These are phyloP conservation scores for Hydrolagus affinis DNA, from an alignment of 2,113 vertebrate species.

Conservation along the genomic window DNA sequence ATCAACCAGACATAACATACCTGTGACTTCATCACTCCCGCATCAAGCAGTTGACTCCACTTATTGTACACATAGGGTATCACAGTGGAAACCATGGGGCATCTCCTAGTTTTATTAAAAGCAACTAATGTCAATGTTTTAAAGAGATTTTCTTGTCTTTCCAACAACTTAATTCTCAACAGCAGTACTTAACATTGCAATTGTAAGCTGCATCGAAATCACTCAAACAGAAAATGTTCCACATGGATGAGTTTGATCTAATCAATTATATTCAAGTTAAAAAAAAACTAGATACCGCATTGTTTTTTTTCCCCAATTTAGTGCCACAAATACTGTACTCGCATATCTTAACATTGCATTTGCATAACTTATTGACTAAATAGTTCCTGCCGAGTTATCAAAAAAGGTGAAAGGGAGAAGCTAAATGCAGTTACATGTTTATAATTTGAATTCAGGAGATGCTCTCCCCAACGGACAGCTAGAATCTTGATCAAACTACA, in stretches of 20 bases:
- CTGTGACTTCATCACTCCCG: background rate
- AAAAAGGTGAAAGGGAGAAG: too few species aligned
- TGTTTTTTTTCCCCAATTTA: too few species aligned
- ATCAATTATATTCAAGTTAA: too few species aligned
- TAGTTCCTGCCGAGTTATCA: too few species aligned
- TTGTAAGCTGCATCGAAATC: background rate
- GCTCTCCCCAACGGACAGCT: too few species aligned
- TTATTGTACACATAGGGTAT: background rate
- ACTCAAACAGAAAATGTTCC: background rate
- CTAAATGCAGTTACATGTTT: too few species aligned
- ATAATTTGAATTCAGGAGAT: too few species aligned
- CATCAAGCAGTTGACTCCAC: background rate
- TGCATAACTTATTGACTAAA: too few species aligned
- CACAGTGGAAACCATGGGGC: background rate
- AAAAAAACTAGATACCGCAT: too few species aligned
- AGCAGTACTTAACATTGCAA: background rate
- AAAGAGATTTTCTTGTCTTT: background rate
- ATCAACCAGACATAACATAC: background rate
- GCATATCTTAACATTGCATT: too few species aligned
- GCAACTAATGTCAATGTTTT: background rate
- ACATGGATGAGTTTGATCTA: background rate
- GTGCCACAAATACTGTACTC: too few species aligned
- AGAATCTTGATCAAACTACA: too few species aligned
- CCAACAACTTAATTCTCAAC: background rate
- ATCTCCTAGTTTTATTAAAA: constrained; percentile 1